A percentile compares a stretch with the other conserved stretches of the same genome.
These are phyloP conservation scores for Kryptolebias ocellatus DNA, from an alignment of 2,797 vertebrate genomes.

Conservation along the genomic window DNA sequence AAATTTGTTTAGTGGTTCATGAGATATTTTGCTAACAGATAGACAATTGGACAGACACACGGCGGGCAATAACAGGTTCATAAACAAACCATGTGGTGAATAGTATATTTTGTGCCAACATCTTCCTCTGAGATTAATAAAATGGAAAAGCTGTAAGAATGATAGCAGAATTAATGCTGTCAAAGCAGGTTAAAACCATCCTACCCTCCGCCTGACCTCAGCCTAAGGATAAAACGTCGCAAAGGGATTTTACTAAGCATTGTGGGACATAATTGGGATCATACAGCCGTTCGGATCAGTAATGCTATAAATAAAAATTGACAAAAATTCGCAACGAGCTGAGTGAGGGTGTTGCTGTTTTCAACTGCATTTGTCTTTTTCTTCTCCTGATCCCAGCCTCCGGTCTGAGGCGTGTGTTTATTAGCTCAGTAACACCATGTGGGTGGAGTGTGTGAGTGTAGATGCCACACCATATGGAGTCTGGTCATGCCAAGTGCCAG, in stretches of 20 bases:
- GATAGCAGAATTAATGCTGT: slow-evolving; percentile 31
- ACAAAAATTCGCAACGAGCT: slow-evolving; percentile 9
- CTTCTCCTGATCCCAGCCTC: not conserved
- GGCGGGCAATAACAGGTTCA: too few species aligned
- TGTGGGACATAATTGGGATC: slow-evolving; percentile 23
- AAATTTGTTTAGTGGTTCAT: too few species aligned
- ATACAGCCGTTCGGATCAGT: slow-evolving; percentile 39
- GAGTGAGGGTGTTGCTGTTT: not conserved
- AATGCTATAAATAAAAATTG: not conserved
- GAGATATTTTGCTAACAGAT: too few species aligned
- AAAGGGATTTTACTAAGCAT: slow-evolving; percentile 46
- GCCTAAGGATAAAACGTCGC: slow-evolving; percentile 29
- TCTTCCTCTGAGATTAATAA: slow-evolving; percentile 21
- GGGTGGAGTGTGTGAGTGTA: slow-evolving; percentile 21
- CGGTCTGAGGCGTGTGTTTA: slow-evolving; percentile 29
- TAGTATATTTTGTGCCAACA: slow-evolving; percentile 2
- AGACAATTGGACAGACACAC: too few species aligned
- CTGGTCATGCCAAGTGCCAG: slow-evolving; percentile 28
- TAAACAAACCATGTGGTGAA: not conserved
- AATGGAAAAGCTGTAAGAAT: slow-evolving; percentile 10
- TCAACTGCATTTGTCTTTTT: not conserved
- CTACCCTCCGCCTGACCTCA: slow-evolving; percentile 26
- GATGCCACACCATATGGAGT: slow-evolving; percentile 20
- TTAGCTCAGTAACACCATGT: slow-evolving; percentile 59
- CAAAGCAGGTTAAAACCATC: slow-evolving; percentile 40